A percentile compares a stretch with the other conserved stretches of the same genome.
phyloP scores from a whole-genome alignment of 2,797 vertebrate species.

The Echiichthys vipera region DNA sequence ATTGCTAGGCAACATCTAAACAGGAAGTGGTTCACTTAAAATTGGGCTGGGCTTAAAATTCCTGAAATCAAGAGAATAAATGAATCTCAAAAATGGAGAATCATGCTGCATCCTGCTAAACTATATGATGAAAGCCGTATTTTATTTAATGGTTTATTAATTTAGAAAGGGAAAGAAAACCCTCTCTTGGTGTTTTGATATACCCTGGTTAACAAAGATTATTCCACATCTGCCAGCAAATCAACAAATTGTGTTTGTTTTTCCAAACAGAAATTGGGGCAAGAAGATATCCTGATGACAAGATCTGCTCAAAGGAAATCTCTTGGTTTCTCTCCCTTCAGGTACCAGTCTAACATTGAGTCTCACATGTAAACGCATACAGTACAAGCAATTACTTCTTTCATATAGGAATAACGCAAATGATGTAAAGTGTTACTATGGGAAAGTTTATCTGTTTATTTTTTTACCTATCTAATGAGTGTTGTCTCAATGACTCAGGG shows the following conservation, averaged over 20 bases:
- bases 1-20: constrained; percentile 13
- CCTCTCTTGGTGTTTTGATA: background rate
- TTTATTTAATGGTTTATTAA: background rate
- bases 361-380: too few relatives aligned
- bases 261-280: background rate
- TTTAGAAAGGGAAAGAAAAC: background rate
- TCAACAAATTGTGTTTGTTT: background rate
- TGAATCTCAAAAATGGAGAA: background rate
- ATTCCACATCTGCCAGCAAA: background rate
- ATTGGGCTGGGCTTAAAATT: background rate
- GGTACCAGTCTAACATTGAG: constrained; percentile 31
- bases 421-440: background rate
- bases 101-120: background rate
- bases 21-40: background rate
- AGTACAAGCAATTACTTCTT: background rate
- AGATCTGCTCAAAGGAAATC: background rate
- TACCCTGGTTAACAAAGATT: background rate
- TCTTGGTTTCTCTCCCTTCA: background rate
- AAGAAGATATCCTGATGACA: constrained; percentile 14
- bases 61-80: background rate
- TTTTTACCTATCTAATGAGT: background rate
- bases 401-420: background rate
- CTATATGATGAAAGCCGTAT: background rate
- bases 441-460: background rate
- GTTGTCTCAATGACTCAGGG: constrained; percentile 1